Percentiles rank a stretch among this genome's conserved stretches.
phyloP scores from a whole-genome alignment of 2,113 vertebrate species.

The Parus major region DNA sequence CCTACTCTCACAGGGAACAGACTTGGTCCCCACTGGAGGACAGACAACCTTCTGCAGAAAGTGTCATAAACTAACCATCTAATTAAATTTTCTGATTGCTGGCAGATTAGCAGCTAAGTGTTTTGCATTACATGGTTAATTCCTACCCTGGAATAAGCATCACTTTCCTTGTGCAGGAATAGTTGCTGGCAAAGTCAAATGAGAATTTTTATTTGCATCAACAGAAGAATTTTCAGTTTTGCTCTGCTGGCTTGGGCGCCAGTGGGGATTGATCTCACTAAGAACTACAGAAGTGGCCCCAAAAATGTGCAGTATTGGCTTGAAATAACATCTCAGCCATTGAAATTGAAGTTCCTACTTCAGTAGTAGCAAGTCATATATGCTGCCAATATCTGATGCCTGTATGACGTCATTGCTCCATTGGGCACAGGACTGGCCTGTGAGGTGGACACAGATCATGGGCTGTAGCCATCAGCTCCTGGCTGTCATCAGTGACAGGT shows the following conservation, averaged over 20 bases:
- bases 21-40: neutral
- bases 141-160: neutral
- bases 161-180: rapidly evolving
- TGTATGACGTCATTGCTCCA: neutral
- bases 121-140: neutral
- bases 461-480: neutral
- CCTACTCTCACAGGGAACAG: neutral
- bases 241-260: neutral
- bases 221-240: neutral
- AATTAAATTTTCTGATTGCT: neutral
- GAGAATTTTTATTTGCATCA: neutral
- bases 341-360: neutral
- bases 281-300: neutral
- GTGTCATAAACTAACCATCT: neutral
- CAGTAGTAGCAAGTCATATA: rapidly evolving
- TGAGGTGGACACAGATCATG: rapidly evolving
- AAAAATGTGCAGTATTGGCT: neutral
- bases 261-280: neutral
- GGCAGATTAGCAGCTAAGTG: neutral
- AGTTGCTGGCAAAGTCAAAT: neutral
- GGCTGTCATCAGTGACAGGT: rapidly evolving
- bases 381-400: rapidly evolving
- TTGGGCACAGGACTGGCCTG: neutral
- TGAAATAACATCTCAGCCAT: neutral
- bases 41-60: neutral